These are phyloP conservation scores for Axis porcinus DNA, from an alignment of 2,113 vertebrate species.

Conservation along the genomic window DNA sequence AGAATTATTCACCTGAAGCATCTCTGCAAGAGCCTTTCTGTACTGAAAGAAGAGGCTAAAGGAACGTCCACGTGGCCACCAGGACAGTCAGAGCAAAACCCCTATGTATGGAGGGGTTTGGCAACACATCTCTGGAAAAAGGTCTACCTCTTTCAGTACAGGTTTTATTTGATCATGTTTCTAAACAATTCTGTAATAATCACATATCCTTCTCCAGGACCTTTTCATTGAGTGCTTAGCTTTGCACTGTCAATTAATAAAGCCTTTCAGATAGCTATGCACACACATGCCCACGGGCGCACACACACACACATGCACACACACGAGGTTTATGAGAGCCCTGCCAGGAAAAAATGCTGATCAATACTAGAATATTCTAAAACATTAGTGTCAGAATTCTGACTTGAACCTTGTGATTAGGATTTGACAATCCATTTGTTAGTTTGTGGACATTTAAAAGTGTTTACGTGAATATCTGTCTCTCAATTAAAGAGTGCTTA, in stretches of 20 bases:
- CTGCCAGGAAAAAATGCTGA: background rate
- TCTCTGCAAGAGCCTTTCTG: background rate
- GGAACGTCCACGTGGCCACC: background rate
- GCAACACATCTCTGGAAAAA: background rate
- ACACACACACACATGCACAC: background rate
- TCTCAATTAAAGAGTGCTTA: slow-evolving; percentile 6
- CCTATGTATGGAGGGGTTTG: background rate
- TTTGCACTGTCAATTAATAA: background rate
- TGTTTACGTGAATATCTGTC: background rate
- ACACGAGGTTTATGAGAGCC: background rate
- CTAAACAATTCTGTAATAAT: background rate
- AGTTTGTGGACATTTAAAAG: slow-evolving; percentile 27
- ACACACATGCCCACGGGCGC: background rate
- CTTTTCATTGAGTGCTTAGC: background rate
- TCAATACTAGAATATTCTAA: background rate
- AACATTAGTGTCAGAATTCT: background rate
- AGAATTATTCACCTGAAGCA: background rate
- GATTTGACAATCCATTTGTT: background rate
- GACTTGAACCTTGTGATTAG: background rate
- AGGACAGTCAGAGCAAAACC: background rate
- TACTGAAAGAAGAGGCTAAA: background rate
- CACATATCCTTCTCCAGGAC: background rate
- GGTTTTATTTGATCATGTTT: background rate
- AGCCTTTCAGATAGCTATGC: background rate
- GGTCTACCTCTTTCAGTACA: background rate